Evolutionary conservation across 2,888 invertebrate species (phyloP).

Genomic region (Panopea generosa): DNA sequence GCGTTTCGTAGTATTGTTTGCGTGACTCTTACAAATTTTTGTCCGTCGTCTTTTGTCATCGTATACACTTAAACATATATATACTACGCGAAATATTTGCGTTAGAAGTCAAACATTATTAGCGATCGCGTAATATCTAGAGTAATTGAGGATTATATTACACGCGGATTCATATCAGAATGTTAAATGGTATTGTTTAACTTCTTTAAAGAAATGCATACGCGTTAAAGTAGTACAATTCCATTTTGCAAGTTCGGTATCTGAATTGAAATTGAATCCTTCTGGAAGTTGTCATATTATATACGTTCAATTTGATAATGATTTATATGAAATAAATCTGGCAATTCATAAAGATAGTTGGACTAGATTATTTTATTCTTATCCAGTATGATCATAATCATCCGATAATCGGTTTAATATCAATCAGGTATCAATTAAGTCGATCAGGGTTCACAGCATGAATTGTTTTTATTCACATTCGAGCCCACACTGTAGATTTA

Average conservation of each 20-base stretch:
- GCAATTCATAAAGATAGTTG: conserved; percentile 30
- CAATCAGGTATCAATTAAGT: conserved; percentile 16
- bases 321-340: conserved; percentile 11
- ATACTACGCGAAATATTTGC: conserved; percentile 11
- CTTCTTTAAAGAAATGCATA: too few relatives aligned
- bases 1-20: neutral
- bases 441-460: conserved; percentile 24
- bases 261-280: neutral
- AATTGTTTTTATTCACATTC: conserved; percentile 21
- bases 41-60: conserved; percentile 5
- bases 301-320: neutral
- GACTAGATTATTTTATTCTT: neutral
- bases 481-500: conserved; percentile 20
- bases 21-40: conserved; percentile 8
- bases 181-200: conserved; percentile 1
- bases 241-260: too few relatives aligned
- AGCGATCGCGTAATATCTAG: conserved; percentile 30
- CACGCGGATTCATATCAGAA: conserved; percentile 19
- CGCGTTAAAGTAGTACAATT: too few relatives aligned
- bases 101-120: conserved; percentile 23
- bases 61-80: neutral
- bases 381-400: neutral
- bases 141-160: conserved; percentile 7
- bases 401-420: conserved; percentile 25
- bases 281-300: neutral